Percentiles rank a stretch among this genome's conserved stretches.
Evolutionary conservation across 1,140 invertebrate genomes (phyloP).

Genomic region (Apis cerana): DNA sequence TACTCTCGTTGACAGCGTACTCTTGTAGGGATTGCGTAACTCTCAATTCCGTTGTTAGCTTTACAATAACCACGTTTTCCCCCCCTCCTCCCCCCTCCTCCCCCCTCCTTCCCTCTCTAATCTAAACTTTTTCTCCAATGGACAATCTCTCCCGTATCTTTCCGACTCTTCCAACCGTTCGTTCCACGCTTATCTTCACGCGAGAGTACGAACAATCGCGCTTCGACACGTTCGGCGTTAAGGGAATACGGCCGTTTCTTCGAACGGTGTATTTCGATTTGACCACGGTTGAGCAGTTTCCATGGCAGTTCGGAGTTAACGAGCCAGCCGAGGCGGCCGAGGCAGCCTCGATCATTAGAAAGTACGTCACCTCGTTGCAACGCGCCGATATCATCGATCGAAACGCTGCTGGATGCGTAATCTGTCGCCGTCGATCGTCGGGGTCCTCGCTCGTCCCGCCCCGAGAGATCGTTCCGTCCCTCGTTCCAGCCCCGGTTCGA

Average conservation of each 20-base stretch:
- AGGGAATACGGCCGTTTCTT: not conserved
- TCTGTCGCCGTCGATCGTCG: not conserved
- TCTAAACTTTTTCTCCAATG: not conserved
- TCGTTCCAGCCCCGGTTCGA: no score
- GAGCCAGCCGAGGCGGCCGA: not conserved
- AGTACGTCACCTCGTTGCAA: slow-evolving; percentile 44
- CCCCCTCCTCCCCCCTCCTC: not conserved
- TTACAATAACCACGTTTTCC: not conserved
- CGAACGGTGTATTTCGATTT: slow-evolving; percentile 1
- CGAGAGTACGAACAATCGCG: not conserved
- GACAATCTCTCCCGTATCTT: not conserved
- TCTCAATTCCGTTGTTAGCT: not conserved
- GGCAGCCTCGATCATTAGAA: slow-evolving; percentile 28
- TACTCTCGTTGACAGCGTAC: slow-evolving; percentile 14
- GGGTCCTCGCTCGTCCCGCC: not conserved
- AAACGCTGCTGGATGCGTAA: slow-evolving; percentile 25
- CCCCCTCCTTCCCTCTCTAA: not conserved
- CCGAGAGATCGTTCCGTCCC: no score
- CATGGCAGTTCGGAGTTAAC: not conserved
- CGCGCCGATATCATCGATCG: slow-evolving; percentile 13
- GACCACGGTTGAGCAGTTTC: not conserved
- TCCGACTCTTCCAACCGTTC: not conserved
- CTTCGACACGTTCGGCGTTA: not conserved
- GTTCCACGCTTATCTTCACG: not conserved
- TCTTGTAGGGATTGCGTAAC: slow-evolving; percentile 41